Conservation (phyloP, 2,888 invertebrate species). For the Platypus cylindrus region DNA sequence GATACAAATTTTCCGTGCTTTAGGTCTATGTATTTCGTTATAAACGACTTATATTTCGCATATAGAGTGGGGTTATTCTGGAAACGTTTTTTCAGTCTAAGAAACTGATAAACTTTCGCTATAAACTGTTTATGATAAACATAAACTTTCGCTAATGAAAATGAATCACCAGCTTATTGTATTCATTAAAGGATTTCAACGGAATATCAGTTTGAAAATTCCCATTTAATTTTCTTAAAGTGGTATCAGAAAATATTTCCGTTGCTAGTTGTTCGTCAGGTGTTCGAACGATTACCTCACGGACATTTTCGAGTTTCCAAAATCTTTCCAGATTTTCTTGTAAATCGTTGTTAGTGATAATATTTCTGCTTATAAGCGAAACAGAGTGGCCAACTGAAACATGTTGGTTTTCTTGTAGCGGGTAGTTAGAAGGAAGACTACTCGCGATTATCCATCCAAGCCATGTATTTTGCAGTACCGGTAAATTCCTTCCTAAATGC, state of each 20-base stretch:
- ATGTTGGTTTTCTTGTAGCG: no score
- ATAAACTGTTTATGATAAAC: no score
- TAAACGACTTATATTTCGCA: conserved; percentile 5
- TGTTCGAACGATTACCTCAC: neutral
- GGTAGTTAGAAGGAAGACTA: conserved; percentile 1
- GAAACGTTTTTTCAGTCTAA: conserved; percentile 5
- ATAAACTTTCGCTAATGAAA: conserved; percentile 2
- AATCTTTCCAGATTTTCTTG: neutral
- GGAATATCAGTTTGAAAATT: conserved; percentile 6
- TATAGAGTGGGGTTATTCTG: neutral
- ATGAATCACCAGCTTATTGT: conserved; percentile 1
- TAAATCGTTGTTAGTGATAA: no score
- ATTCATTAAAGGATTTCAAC: neutral
- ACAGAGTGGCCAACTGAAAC: no score
- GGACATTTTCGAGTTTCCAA: conserved; percentile 3
- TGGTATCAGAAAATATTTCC: conserved; percentile 2
- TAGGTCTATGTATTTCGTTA: conserved; percentile 3
- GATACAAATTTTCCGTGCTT: conserved; percentile 2
- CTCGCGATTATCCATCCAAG: conserved; percentile 8
- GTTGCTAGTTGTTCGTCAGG: conserved; percentile 1
- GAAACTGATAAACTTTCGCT: no score
- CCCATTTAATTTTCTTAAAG: conserved; percentile 1
- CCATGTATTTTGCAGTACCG: conserved; percentile 5
- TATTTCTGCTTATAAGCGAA: no score
- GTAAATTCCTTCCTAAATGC: conserved; percentile 3